Evolutionary conservation across 2,888 invertebrate species (phyloP).

Genomic region (Dugesia japonica): DNA sequence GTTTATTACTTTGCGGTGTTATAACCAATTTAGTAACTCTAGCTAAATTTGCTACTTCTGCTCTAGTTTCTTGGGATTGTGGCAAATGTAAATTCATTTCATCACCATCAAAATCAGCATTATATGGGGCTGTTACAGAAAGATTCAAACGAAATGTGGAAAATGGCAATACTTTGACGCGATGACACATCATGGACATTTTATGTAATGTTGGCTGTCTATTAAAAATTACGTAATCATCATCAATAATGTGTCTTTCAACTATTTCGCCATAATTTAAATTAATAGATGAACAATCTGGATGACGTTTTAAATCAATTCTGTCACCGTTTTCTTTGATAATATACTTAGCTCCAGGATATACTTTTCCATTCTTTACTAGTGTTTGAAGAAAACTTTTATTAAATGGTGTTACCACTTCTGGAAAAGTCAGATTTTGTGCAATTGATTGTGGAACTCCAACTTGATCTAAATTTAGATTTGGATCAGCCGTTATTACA

Average conservation of each 20-base stretch:
- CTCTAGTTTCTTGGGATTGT: conserved; percentile 91
- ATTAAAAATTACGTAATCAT: conserved; percentile 94
- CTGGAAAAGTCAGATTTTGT: conserved; percentile 95
- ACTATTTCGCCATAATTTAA: conserved; percentile 83
- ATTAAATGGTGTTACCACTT: conserved; percentile 95
- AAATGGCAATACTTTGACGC: conserved; percentile 74
- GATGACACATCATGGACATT: conserved; percentile 99
- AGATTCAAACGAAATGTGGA: conserved; percentile 98
- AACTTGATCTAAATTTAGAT: conserved; percentile 74
- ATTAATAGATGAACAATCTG: conserved; percentile 86
- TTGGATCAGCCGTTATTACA: conserved; percentile 57
- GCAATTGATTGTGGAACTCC: conserved; percentile 94
- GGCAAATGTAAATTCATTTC: conserved; percentile 99
- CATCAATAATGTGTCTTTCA: conserved; percentile 88
- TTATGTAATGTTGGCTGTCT: conserved; percentile 98
- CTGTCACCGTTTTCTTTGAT: conserved; percentile 94
- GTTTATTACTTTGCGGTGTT: conserved; percentile 92
- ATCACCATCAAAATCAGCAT: conserved; percentile 98
- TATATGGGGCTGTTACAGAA: conserved; percentile 95
- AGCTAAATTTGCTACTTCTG: conserved; percentile 89
- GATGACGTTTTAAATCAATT: conserved; percentile 91
- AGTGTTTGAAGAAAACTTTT: conserved; percentile 85
- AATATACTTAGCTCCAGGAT: conserved; percentile 97
- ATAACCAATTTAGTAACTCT: conserved; percentile 93
- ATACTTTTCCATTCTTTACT: conserved; percentile 86